Conservation (phyloP, 2,113 vertebrate species). For the Todiramphus saurophagus region DNA sequence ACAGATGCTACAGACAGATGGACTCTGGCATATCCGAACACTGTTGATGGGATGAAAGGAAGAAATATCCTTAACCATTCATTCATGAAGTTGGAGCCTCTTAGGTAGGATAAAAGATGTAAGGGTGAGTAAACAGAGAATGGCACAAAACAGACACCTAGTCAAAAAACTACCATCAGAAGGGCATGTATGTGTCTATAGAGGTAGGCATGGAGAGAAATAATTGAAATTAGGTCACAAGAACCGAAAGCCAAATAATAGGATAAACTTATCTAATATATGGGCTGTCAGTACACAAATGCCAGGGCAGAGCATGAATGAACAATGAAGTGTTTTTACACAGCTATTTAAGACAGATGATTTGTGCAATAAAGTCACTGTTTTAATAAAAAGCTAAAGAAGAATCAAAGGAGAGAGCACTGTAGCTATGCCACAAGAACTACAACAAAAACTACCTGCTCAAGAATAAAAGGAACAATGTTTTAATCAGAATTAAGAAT, state of each 20-base stretch:
- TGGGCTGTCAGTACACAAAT: neutral
- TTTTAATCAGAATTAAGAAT: neutral
- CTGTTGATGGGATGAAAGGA: rapidly evolving
- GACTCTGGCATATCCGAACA: neutral
- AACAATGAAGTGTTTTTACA: constrained; percentile 9
- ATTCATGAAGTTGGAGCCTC: neutral
- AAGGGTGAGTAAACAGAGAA: neutral
- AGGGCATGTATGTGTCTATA: neutral
- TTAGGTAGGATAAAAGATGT: neutral
- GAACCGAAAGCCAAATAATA: constrained; percentile 38
- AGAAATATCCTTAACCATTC: neutral
- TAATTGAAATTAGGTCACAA: constrained; percentile 44
- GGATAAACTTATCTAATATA: constrained; percentile 42
- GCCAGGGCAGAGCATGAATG: neutral
- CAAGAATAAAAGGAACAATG: neutral
- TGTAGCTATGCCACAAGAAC: neutral
- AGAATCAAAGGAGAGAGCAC: neutral
- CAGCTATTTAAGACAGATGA: neutral
- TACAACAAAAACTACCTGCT: neutral
- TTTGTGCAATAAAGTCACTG: neutral
- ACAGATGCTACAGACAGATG: neutral
- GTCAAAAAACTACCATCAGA: neutral
- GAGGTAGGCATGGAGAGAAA: neutral
- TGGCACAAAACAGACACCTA: neutral
- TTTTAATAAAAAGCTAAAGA: neutral